Base-by-base conservation (phyloP, 2,113 vertebrate species). In the Thermophis baileyi region DNA sequence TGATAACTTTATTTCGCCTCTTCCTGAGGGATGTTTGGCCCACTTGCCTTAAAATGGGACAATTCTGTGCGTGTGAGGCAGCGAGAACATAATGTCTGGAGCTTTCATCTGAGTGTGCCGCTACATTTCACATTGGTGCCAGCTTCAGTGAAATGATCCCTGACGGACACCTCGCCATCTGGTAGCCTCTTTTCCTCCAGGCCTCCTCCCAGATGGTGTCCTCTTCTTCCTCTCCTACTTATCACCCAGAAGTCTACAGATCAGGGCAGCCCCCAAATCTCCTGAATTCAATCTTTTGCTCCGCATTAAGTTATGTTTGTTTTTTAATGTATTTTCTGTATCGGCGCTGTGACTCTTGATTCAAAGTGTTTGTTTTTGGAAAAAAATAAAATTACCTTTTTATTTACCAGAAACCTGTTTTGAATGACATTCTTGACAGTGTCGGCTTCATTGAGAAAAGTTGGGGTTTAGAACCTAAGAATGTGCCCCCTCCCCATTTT, bases 291-390 rank as follows among this genome's bases (percentile, higher is more conserved):
- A 55, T 53, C 0, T 0, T 57, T 91, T 16, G 47, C 49, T 95
- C 91, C 55, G n/a, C 12, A 91, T 40, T 95, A 96, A 96, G 27
- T 96, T 97, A 95, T 95, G 14, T 55, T 35, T 12, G 51, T 10
- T 44, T 87, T 91, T 46, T 6, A 0, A 44, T 91, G 49, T 86
- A 16, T 93, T 94, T 91, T 86, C 60, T 6, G 53, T 93, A 87
- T 40, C 49, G 7, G 27, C 89, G 1, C 69, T 69, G 91, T 93
- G 93, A 89, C 91, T 95, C 90, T 90, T 90, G 92, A 91, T 94
- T 74, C 85, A 27, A 87, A 46, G 81, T 57, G 91, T 81, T 47
- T 35, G 69, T 51, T 3, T 90, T 91, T 90, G 94, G 91, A 86
- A 12, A 93, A 94, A 93, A 94, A 94, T 89, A 97, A 57, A 90